Conservation (phyloP, 2,113 vertebrate species). For the Platysternon megacephalum region DNA sequence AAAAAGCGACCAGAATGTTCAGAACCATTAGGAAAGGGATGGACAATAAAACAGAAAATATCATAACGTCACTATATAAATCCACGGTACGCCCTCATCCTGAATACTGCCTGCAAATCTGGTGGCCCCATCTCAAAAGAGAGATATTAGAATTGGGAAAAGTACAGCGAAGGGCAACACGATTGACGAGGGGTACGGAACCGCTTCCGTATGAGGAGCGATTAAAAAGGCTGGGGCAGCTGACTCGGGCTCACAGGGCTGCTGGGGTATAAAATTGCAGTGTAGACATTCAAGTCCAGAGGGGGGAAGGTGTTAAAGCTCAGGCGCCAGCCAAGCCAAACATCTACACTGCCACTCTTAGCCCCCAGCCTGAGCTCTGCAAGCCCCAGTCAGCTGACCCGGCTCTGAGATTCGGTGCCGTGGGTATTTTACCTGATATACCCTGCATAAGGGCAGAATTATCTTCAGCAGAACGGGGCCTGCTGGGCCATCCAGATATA, state of each 20-base stretch:
- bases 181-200: no score
- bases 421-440: background rate
- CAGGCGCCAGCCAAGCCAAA: background rate
- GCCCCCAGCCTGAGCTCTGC: background rate
- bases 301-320: background rate
- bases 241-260: background rate
- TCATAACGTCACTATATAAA: background rate
- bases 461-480: background rate
- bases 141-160: no score
- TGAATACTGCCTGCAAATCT: background rate
- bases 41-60: background rate
- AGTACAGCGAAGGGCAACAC: no score
- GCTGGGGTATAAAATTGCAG: background rate
- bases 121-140: background rate
- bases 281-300: background rate
- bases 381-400: background rate
- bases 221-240: no score
- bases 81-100: no score
- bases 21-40: background rate
- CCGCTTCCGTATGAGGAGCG: no score
- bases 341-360: background rate
- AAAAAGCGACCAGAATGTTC: background rate
- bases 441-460: background rate
- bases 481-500: no score
- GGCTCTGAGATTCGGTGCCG: background rate